Percentiles rank a stretch among this genome's conserved stretches.
Conservation (phyloP, 2,888 invertebrate genomes). For the Mycalesis mineus region DNA sequence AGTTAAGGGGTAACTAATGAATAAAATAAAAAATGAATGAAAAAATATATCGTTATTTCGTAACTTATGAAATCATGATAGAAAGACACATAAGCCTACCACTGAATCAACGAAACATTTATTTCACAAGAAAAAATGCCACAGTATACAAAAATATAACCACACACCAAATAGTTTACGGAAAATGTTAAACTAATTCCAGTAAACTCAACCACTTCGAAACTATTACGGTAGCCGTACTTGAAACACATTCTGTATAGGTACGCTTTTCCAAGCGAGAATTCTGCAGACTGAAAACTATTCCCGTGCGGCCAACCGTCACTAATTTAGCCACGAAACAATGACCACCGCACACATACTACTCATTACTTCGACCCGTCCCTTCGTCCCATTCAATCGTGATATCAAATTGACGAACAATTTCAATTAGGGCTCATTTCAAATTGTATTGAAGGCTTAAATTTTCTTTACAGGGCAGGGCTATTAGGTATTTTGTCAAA, state of each 20-base stretch:
- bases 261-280: constrained; percentile 16
- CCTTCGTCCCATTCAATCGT: constrained; percentile 19
- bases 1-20: no score
- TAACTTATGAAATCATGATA: no score
- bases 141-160: neutral
- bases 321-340: constrained; percentile 27
- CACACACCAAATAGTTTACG: neutral
- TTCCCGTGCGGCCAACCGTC: constrained; percentile 40
- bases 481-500: no score
- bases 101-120: no score
- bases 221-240: neutral
- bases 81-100: no score
- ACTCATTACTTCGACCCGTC: constrained; percentile 23
- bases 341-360: constrained; percentile 26
- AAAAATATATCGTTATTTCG: no score
- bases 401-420: constrained; percentile 19
- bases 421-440: constrained; percentile 16
- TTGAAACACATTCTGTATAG: constrained; percentile 15
- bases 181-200: neutral
- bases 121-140: no score
- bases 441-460: neutral
- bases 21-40: no score
- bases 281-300: constrained; percentile 44
- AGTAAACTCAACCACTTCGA: neutral
- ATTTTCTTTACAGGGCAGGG: no score